Base-by-base conservation (phyloP, 2,888 invertebrate genomes). In the Tachystola acroxantha region DNA sequence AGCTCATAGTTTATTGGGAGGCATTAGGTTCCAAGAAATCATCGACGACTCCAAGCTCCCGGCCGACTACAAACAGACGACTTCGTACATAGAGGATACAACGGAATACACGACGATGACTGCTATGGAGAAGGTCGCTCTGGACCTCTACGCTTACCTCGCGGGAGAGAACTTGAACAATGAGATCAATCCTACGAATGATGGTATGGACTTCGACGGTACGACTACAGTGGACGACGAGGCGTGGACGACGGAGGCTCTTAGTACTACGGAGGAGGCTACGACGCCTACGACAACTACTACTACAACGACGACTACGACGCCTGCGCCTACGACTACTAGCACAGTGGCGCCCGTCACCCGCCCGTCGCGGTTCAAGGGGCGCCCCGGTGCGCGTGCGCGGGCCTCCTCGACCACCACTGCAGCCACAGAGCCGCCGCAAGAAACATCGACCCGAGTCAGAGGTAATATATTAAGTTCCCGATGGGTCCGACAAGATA, bases 101-200 rank as follows among this genome's bases (percentile, higher is more conserved):
- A 90, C 89, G 2, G 91, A 91, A 16, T 91, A 92, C 20, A 91
- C 91, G 1, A 89, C 89, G 7, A 90, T 91, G 71, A 89, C 91
- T 0, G 89, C 90, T 0, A 94, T 93, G 92, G 93, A 94, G 61
- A 94, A 95, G 77, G 93, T 93, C 0, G 95, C 95, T 7, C 81
- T 94, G 9, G 95, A 95, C 55, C 80, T 95, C 31, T 95, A 95
- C 60, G 95, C 95, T 0, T 93, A 94, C 54, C 84, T 94, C 33
- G 91, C 91, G 7, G 88, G 90, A 11, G 90, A 90, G 51, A 91
- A 90, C 50, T 72, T 89, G 13, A 91, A 91, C 45, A 91, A 89
- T 26, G 89, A 89, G 46, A 81, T 87, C 6, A 85, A 73, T 36
- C 73, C 76, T 1, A 69, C 81, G 5, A 76, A 58, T 11, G 73